Percentiles rank a stretch among this genome's conserved stretches.
phyloP scores from a whole-genome alignment of 2,888 invertebrate species.

The Shargacucullia verbasci region DNA sequence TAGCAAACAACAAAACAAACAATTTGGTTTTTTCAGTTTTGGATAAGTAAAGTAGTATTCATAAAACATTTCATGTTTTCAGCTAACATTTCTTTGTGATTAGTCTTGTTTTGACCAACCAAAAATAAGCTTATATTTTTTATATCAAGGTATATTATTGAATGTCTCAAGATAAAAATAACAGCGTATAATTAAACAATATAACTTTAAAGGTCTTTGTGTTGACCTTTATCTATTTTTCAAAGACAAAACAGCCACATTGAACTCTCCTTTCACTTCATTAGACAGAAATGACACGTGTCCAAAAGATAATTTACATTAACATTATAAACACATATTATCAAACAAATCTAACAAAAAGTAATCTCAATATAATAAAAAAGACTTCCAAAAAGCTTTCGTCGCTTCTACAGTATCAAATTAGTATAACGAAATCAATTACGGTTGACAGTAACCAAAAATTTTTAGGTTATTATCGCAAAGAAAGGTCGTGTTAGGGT shows the following conservation, averaged over 20 bases:
- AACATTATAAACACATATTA: constrained; percentile 14
- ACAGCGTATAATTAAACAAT: background rate
- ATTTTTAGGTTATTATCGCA: constrained; percentile 52
- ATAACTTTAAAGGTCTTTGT: background rate
- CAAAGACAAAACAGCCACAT: constrained; percentile 21
- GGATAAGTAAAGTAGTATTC: too few species aligned
- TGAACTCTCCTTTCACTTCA: constrained; percentile 15
- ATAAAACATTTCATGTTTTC: too few species aligned
- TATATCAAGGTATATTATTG: constrained; percentile 3
- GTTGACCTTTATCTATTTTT: constrained; percentile 20
- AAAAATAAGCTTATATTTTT: constrained; percentile 1
- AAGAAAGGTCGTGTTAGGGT: constrained; percentile 28
- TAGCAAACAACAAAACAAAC: constrained; percentile 34
- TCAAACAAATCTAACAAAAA: constrained; percentile 21
- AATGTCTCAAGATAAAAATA: background rate
- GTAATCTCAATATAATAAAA: constrained; percentile 26
- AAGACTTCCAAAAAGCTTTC: constrained; percentile 33
- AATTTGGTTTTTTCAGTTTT: background rate
- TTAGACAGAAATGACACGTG: constrained; percentile 40
- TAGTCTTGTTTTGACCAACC: too few species aligned
- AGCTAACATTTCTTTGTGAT: too few species aligned
- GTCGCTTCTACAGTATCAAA: constrained; percentile 34
- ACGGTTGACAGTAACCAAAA: constrained; percentile 45
- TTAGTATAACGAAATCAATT: constrained; percentile 56
- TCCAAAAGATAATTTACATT: constrained; percentile 1